Base-by-base conservation (phyloP, 2,113 vertebrate genomes). In the Tyrannus savana region DNA sequence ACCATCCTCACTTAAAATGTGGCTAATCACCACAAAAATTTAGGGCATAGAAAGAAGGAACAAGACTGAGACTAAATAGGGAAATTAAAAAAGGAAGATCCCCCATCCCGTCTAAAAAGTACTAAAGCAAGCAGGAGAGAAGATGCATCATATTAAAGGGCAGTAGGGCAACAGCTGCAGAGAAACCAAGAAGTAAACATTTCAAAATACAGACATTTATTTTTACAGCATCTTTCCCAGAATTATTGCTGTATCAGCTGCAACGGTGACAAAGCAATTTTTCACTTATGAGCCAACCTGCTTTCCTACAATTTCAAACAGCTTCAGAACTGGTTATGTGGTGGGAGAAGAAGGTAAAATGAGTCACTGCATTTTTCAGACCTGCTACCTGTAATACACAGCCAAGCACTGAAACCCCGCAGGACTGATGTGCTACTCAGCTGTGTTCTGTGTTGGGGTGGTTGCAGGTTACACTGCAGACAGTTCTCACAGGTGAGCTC, bases 191-290 rank as follows among this genome's bases (percentile, higher is more conserved):
- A 97, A 97, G 82, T 87, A 96, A 97, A 84, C 53, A 86, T 96
- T 98, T 96, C 95, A 95, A 91, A 97, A 98, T 39, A 37, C 79
- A 97, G 89, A 84, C 75, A 92, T 94, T 89, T 96, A 96, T 97
- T 96, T 97, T 97, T 92, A 94, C 37, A 96, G 85, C 23, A 83
- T 96, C 64, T 88, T 96, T 93, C 73, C 83, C 84, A 93, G 96
- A 97, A 97, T 78, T 85, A 69, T 6, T 97, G 94, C 95, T 87
- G 72, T 84, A 89, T 97, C 86, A 96, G 88, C 90, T 93, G 60
- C 77, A 96, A 68, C 2, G 12, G 71, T 89, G 86, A 95, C 91
- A 84, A 95, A 79, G 92, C 93, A 96, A 35, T 93, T 95, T 59
- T 80, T 87, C 62, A 75, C 53, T 68, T 89, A 69, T 2, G 21